These are phyloP conservation scores for Sebastes reedi DNA, from an alignment of 2,797 vertebrate species.

Conservation along the genomic window DNA sequence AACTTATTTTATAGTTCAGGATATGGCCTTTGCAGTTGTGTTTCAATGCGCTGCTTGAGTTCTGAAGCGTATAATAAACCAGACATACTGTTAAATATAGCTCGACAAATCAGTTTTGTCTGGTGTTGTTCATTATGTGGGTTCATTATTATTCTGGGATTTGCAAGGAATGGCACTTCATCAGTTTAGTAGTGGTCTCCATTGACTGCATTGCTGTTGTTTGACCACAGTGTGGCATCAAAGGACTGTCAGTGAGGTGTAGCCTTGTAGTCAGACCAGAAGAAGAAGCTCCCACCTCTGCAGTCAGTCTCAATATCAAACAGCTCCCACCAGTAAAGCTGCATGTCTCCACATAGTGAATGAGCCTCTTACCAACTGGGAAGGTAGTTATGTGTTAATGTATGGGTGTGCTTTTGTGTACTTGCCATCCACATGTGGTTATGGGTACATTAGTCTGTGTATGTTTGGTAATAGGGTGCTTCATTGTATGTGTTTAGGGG, in stretches of 20 bases:
- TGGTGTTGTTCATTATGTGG: not conserved
- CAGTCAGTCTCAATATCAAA: not conserved
- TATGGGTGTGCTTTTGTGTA: not conserved
- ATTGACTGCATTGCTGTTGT: not conserved
- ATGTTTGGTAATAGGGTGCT: not conserved
- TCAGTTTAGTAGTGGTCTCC: not conserved
- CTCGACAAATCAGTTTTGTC: not conserved
- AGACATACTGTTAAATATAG: not conserved
- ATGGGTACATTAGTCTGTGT: not conserved
- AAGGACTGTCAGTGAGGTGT: constrained; percentile 27
- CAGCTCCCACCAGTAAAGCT: not conserved
- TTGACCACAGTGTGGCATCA: constrained; percentile 67
- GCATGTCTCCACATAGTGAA: not conserved
- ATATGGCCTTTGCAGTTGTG: not conserved
- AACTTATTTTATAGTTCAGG: not conserved
- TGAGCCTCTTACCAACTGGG: not conserved
- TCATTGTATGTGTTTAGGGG: not conserved
- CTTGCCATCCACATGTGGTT: not conserved
- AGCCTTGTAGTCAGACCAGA: not conserved
- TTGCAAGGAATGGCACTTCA: not conserved
- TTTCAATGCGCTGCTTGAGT: not conserved
- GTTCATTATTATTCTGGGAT: not conserved
- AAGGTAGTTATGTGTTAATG: not conserved
- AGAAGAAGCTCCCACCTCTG: constrained; percentile 14
- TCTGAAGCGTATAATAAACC: not conserved